A percentile compares a stretch with the other conserved stretches of the same genome.
phyloP scores from a whole-genome alignment of 2,888 invertebrate genomes.

The Limnephilus rhombicus region DNA sequence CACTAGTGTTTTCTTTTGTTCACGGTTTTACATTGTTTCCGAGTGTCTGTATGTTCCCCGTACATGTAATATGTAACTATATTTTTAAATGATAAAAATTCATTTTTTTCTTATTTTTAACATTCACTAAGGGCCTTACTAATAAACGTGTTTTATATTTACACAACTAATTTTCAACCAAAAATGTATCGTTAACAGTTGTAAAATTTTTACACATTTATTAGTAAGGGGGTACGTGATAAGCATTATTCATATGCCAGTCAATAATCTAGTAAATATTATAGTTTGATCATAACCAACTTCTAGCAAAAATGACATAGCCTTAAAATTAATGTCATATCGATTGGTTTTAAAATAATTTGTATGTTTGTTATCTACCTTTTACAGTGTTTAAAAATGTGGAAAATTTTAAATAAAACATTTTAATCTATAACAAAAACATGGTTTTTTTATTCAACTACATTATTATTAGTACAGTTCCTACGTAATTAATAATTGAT shows the following conservation, averaged over 20 bases:
- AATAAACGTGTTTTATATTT: too few relatives aligned
- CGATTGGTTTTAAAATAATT: background rate
- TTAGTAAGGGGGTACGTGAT: background rate
- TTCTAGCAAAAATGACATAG: background rate
- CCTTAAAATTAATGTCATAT: background rate
- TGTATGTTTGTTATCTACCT: background rate
- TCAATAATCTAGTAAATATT: background rate
- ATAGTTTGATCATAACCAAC: background rate
- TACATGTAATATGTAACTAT: constrained; percentile 29
- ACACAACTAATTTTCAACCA: too few relatives aligned
- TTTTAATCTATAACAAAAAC: constrained; percentile 23
- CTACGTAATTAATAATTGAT: background rate
- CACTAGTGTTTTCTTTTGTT: constrained; percentile 36
- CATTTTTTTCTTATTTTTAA: background rate
- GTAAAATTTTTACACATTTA: too few relatives aligned
- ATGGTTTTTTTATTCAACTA: constrained; percentile 27
- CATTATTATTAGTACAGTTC: constrained; percentile 15
- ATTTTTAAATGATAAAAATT: background rate
- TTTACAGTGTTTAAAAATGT: background rate
- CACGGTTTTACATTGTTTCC: constrained; percentile 24
- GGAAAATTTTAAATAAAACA: constrained; percentile 24
- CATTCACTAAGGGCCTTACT: background rate
- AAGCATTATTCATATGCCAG: background rate
- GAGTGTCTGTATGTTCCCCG: constrained; percentile 25
- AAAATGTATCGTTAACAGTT: too few relatives aligned